Evolutionary conservation across 2,888 invertebrate species (phyloP).

Genomic region (Graphium colonna): DNA sequence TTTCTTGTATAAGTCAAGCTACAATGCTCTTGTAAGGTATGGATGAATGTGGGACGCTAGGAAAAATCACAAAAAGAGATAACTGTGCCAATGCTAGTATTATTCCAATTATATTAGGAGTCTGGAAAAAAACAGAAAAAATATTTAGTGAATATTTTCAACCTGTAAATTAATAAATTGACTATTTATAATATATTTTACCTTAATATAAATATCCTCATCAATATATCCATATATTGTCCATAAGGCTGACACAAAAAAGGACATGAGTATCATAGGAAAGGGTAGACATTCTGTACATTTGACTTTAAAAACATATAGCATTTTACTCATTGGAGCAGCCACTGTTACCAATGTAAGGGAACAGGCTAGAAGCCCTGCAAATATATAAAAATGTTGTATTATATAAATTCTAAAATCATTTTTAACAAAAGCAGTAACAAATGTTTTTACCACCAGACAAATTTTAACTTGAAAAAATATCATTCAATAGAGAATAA

Average conservation of each 20-base stretch:
- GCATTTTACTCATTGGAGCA: slow-evolving; percentile 88
- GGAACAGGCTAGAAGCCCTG: slow-evolving; percentile 83
- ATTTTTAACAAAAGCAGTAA: too few species aligned
- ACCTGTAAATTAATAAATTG: neutral
- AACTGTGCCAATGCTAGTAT: slow-evolving; percentile 87
- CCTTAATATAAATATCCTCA: slow-evolving; percentile 89
- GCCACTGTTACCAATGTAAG: slow-evolving; percentile 90
- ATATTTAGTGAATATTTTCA: neutral
- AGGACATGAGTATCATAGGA: slow-evolving; percentile 90
- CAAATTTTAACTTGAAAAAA: too few species aligned
- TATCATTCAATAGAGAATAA: too few species aligned
- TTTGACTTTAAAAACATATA: slow-evolving; percentile 89
- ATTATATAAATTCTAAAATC: too few species aligned
- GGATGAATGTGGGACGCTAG: slow-evolving; percentile 53
- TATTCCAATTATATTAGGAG: slow-evolving; percentile 89
- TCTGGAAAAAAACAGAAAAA: slow-evolving; percentile 68
- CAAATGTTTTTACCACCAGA: too few species aligned
- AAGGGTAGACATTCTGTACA: slow-evolving; percentile 93
- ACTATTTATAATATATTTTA: slow-evolving; percentile 50
- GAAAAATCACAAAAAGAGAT: slow-evolving; percentile 87
- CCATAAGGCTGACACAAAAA: slow-evolving; percentile 92
- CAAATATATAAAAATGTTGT: slow-evolving; percentile 35
- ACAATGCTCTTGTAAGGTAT: slow-evolving; percentile 38
- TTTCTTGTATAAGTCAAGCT: slow-evolving; percentile 28
- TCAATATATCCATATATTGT: slow-evolving; percentile 89